These are phyloP conservation scores for Serranochromis macrocephalus DNA, from an alignment of 2,113 vertebrate genomes.

Conservation along the genomic window DNA sequence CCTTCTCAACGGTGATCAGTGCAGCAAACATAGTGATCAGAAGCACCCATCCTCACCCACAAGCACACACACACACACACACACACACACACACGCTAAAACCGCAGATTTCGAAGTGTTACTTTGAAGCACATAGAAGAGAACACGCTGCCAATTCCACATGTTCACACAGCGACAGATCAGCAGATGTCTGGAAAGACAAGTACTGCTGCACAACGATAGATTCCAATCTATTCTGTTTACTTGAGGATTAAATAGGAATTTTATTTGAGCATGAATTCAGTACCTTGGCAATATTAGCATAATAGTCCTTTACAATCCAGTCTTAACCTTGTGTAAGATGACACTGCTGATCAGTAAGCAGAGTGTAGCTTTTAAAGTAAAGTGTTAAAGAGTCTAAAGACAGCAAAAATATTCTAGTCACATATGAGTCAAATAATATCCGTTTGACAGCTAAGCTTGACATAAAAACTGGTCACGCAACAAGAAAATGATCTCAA, in stretches of 20 bases:
- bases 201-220: neutral
- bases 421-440: neutral
- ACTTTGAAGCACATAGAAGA: neutral
- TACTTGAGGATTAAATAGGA: neutral
- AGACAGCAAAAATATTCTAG: fast-evolving
- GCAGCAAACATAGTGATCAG: neutral
- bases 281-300: neutral
- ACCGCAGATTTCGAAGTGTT: neutral
- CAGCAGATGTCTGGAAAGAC: neutral
- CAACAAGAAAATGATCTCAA: neutral
- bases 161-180: neutral
- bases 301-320: neutral
- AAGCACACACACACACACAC: neutral
- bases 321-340: neutral
- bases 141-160: neutral
- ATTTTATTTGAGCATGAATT: neutral
- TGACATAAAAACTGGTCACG: neutral
- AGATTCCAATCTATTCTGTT: neutral
- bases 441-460: neutral
- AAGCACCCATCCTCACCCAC: neutral
- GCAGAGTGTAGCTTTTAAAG: neutral
- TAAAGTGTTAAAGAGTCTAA: neutral
- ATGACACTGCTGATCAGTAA: neutral
- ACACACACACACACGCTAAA: neutral
- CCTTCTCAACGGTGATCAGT: constrained; percentile 5